Base-by-base conservation (phyloP, 2,797 vertebrate species). In the Artibeus jamaicensis region DNA sequence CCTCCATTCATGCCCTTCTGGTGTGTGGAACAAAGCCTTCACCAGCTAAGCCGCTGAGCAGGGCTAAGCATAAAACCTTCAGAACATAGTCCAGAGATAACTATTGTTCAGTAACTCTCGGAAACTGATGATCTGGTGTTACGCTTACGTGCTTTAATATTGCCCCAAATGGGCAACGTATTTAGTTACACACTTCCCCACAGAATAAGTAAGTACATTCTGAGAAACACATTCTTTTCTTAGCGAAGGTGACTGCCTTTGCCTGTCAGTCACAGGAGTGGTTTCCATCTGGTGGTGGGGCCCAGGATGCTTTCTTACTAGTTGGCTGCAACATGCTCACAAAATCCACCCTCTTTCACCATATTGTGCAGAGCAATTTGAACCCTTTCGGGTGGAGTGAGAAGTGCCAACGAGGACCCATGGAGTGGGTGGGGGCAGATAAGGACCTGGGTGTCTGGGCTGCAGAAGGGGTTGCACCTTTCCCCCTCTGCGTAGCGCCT, bases 221-320 rank as follows among this genome's bases (percentile, higher is more conserved):
- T 59, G 65, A 81, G 67, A n/a, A 55, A 71, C 48, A 77, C 10
- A n/a, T 55, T 90, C 3, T 82, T 42, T 88, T 77, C 59, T 86
- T n/a, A 22, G n/a, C 32, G 57, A 91, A 76, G 48, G 26, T 14
- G n/a, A 59, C 68, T 81, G 26, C 9, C 39, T 89, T 89, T 53
- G 9, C 46, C 48, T 85, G 29, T 65, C 37, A 3, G 2, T 34
- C 42, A 6, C 42, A 46, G 39, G 22, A n/a, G 6, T 46, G 34
- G 21, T 21, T 68, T 53, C 46, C 18, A 55, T 12, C 10, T 0
- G 3, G 50, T 0, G 5, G 50, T 57, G 14, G 0, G 15, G 57
- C 55, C 50, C 24, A n/a, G 1, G 26, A 2, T 85, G 57, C 48
- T 91, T 15, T 18, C 34, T 76, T 39, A 9, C 22, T 85, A 12